Evolutionary conservation across 2,797 vertebrate genomes (phyloP).

Genomic region (Centroberyx gerrardi): DNA sequence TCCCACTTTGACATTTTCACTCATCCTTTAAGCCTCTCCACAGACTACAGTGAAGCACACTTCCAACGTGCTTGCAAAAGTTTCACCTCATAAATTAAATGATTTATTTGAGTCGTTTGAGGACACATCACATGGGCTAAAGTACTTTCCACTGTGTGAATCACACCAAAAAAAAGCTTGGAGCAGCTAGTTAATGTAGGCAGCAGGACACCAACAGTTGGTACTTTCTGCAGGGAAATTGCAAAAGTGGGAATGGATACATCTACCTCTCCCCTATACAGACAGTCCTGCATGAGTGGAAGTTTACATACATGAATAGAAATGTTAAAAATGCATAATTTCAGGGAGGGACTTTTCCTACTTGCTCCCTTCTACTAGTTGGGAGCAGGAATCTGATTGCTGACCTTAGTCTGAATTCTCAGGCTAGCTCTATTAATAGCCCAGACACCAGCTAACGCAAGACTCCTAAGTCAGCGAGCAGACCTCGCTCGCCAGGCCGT

Average conservation of each 20-base stretch:
- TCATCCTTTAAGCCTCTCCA: not conserved
- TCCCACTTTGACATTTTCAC: not conserved
- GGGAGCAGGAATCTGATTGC: constrained; percentile 80
- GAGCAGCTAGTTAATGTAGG: constrained; percentile 20
- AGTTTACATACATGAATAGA: constrained; percentile 58
- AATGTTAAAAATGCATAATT: constrained; percentile 75
- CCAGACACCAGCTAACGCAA: constrained; percentile 75
- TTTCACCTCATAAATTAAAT: constrained; percentile 39
- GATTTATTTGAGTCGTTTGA: constrained; percentile 23
- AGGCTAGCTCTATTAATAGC: constrained; percentile 86
- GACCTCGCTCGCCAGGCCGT: constrained; percentile 43
- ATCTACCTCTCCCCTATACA: constrained; percentile 3
- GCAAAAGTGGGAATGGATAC: constrained; percentile 3
- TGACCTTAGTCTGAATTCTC: constrained; percentile 86
- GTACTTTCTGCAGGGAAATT: constrained; percentile 23
- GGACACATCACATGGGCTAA: constrained; percentile 9
- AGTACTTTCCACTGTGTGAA: constrained; percentile 34
- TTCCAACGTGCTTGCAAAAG: constrained; percentile 16
- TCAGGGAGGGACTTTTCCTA: constrained; percentile 56
- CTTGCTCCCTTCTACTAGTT: constrained; percentile 66
- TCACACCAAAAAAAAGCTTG: constrained; percentile 30
- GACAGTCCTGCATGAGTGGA: constrained; percentile 28
- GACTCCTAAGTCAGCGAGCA: constrained; percentile 79
- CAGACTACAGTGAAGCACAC: not conserved
- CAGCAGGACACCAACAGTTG: constrained; percentile 17